Evolutionary conservation across 1,140 invertebrate genomes (phyloP), one percentile per base, ranked within the genome.

Genomic region (Meteorus sp.): DNA sequence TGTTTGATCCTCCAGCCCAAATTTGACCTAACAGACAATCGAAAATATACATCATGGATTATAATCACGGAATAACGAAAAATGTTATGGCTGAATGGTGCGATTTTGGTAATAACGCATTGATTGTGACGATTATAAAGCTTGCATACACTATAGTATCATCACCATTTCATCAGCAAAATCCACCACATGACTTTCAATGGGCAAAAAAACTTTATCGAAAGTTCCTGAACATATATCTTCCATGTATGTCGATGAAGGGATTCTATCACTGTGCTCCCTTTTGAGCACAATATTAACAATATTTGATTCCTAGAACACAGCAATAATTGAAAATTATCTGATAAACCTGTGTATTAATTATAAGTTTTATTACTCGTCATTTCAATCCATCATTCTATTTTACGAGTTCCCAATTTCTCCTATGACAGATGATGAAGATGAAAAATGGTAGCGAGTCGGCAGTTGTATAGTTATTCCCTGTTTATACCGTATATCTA

Each of bases 111-210:
- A n/a, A n/a, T n/a, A n/a, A n/a, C n/a, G n/a, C n/a, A n/a, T n/a
- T n/a, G n/a, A n/a, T n/a, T 53, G 22, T 20, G 15, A 20, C 8
- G 22, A 29, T 13, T 29, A 58, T 48, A 23, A 43, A 39, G 35
- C 1, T 54, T 8, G 54, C 48, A 20, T 59, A 29, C 29, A 44
- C 35, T 50, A 41, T 13, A 47, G 15, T 63, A 50, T 56, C 33
- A 63, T 71, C 65, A 79, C 77, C 77, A 79, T 78, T 60, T 79
- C 77, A 61, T 76, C 73, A 27, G 73, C 66, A 57, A 79, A 79
- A 50, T 78, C 76, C 45, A 77, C 74, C 45, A 74, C 77, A 53
- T 75, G 75, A 56, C 72, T 73, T 55, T 78, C 76, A 47, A 78
- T 77, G 39, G 76, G 72, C 62, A 78, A 67, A 57, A 79, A 78